phyloP scores from a whole-genome alignment of 2,888 invertebrate genomes.

The Lasioglossum lativentre region DNA sequence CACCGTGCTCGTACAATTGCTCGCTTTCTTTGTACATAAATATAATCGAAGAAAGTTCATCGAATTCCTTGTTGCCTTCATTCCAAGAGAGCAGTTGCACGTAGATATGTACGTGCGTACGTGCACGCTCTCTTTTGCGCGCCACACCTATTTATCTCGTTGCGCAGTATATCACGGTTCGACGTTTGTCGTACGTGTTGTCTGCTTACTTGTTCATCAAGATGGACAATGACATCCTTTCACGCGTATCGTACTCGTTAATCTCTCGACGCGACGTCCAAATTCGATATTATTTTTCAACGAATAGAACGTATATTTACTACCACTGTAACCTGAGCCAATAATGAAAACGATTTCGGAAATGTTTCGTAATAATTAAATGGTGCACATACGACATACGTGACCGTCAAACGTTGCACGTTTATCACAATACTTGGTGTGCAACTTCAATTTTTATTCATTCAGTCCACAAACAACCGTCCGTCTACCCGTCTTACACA shows the following conservation, averaged over 20 bases:
- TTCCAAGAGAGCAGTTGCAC: constrained; percentile 40
- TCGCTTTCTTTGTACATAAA: constrained; percentile 15
- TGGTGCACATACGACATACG: not conserved
- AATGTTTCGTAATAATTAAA: constrained; percentile 29
- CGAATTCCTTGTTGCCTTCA: constrained; percentile 51
- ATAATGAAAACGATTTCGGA: not conserved
- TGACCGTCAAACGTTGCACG: constrained; percentile 10
- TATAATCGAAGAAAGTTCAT: constrained; percentile 49
- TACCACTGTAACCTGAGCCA: not conserved
- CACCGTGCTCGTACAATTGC: constrained; percentile 6
- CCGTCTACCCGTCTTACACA: constrained; percentile 35
- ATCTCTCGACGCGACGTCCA: constrained; percentile 14
- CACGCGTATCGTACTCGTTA: constrained; percentile 13
- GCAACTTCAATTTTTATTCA: constrained; percentile 15
- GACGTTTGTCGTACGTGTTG: constrained; percentile 45
- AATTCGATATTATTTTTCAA: not conserved
- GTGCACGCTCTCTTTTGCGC: constrained; percentile 60
- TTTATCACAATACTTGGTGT: constrained; percentile 1
- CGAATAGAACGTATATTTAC: not conserved
- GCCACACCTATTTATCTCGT: constrained; percentile 68
- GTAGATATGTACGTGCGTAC: constrained; percentile 32
- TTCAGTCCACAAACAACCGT: constrained; percentile 47
- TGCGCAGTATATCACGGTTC: constrained; percentile 61
- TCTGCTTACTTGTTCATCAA: not conserved
- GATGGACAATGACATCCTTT: constrained; percentile 11